These are phyloP conservation scores for Dugesia japonica DNA, from an alignment of 2,888 invertebrate species.

Conservation along the genomic window DNA sequence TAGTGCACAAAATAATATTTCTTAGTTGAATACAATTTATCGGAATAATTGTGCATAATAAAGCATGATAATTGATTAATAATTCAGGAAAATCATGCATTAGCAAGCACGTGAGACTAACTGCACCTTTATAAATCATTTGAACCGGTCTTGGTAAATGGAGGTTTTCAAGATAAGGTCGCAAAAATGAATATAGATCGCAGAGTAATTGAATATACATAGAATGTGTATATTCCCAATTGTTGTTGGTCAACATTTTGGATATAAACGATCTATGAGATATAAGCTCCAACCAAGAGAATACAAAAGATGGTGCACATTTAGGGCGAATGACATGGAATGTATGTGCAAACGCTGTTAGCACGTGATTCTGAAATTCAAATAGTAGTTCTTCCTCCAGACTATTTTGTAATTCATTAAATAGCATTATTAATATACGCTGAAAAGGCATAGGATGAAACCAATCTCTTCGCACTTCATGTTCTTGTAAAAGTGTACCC, in stretches of 20 bases:
- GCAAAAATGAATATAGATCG: constrained; percentile 84
- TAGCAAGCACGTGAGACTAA: constrained; percentile 77
- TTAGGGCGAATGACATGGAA: constrained; percentile 77
- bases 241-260: constrained; percentile 60
- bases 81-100: constrained; percentile 98
- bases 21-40: constrained; percentile 97
- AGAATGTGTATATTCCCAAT: constrained; percentile 41
- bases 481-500: constrained; percentile 82
- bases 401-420: constrained; percentile 72
- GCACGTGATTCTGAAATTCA: constrained; percentile 39
- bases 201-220: constrained; percentile 87
- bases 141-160: constrained; percentile 83
- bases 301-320: constrained; percentile 85
- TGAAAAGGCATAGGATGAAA: constrained; percentile 97
- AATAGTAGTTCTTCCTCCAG: neutral
- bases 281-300: constrained; percentile 91
- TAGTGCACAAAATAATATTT: constrained; percentile 87
- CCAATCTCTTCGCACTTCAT: constrained; percentile 69
- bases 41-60: constrained; percentile 95
- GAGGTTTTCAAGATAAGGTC: constrained; percentile 87
- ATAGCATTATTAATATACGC: constrained; percentile 81
- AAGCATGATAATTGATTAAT: constrained; percentile 93
- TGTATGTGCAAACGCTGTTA: constrained; percentile 54
- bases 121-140: constrained; percentile 71
- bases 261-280: constrained; percentile 89